Percentiles rank a stretch among this genome's conserved stretches.
Conservation (phyloP, 2,888 invertebrate genomes). For the Drosophila paucipuncta region DNA sequence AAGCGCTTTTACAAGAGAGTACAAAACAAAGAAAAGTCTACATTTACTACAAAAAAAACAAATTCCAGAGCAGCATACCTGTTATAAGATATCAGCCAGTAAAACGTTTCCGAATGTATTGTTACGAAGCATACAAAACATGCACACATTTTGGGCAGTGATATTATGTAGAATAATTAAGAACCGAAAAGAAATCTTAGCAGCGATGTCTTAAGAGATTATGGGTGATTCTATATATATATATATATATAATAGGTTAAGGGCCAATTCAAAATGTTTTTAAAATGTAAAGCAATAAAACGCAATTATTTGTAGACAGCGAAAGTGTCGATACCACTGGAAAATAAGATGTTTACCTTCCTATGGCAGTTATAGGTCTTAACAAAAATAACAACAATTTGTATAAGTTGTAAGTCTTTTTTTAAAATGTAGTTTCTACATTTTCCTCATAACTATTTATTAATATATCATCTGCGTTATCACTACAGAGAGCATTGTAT, state of each 20-base stretch:
- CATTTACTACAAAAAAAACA: background rate
- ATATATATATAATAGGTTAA: background rate
- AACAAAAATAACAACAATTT: background rate
- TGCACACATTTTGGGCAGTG: background rate
- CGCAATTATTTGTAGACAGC: background rate
- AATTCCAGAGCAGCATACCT: background rate
- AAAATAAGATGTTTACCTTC: background rate
- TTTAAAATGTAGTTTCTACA: background rate
- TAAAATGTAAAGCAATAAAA: background rate
- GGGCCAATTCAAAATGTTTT: background rate
- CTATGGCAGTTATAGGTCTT: background rate
- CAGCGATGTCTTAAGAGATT: background rate
- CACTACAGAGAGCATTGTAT: constrained; percentile 39
- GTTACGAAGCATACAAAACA: background rate
- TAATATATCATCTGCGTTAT: constrained; percentile 36
- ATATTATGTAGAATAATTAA: background rate
- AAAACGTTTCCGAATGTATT: constrained; percentile 1
- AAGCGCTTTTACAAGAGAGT: background rate
- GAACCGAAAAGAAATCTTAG: background rate
- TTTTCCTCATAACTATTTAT: background rate
- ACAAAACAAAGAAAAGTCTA: background rate
- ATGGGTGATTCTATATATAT: background rate
- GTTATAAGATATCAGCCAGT: background rate
- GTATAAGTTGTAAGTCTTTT: background rate
- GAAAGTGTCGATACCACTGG: background rate